Conservation (phyloP, 2,888 invertebrate genomes). For the Nemotelus pantherinus region DNA sequence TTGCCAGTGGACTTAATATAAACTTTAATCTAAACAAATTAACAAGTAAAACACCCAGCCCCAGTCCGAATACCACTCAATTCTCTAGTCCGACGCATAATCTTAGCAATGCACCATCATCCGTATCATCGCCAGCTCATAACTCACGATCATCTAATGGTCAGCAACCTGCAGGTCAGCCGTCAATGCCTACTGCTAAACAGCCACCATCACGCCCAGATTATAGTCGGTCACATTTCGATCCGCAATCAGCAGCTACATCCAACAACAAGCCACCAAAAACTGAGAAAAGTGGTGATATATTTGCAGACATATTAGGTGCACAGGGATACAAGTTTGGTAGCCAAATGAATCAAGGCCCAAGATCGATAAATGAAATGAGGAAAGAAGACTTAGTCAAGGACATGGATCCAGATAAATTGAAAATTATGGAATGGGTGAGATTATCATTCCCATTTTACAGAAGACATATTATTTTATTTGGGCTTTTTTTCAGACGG, state of each 20-base stretch:
- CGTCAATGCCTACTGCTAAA: conserved; percentile 60
- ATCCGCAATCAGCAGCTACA: conserved; percentile 59
- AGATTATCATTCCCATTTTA: conserved; percentile 50
- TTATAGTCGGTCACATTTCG: conserved; percentile 78
- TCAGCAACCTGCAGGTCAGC: background rate
- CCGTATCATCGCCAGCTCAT: conserved; percentile 52
- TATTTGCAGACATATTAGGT: conserved; percentile 91
- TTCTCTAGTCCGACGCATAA: conserved; percentile 64
- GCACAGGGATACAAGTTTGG: conserved; percentile 89
- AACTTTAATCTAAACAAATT: conserved; percentile 61
- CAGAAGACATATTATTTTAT: conserved; percentile 16
- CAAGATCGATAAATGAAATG: conserved; percentile 92
- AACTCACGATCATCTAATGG: conserved; percentile 37
- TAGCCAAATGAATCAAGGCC: conserved; percentile 77
- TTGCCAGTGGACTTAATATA: conserved; percentile 63
- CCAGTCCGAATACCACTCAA: conserved; percentile 62
- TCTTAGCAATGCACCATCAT: conserved; percentile 49
- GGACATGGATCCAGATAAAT: conserved; percentile 91
- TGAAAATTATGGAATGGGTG: conserved; percentile 86
- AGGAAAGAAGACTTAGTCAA: conserved; percentile 84
- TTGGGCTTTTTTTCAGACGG: conserved; percentile 70
- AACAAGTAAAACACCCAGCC: conserved; percentile 59
- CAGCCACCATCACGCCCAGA: conserved; percentile 65
- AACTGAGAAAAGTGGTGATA: conserved; percentile 67
- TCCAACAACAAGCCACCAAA: conserved; percentile 54